Evolutionary conservation across 2,113 vertebrate genomes (phyloP), one percentile per base, ranked within the genome.

Genomic region (Panurus biarmicus): DNA sequence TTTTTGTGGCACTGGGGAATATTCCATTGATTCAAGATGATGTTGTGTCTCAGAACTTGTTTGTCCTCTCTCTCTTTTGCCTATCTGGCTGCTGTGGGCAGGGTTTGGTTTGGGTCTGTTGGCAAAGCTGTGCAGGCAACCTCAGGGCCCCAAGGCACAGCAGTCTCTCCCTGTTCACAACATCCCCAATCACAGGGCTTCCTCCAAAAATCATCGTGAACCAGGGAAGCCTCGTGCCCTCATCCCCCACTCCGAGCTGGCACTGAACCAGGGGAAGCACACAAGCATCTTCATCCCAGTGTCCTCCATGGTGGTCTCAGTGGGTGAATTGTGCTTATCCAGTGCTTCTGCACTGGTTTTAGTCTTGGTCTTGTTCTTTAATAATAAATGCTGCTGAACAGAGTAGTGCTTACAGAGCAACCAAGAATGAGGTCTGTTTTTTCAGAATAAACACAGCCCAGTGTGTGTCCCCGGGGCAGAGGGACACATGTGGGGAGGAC

Each of bases 361-460:
- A n/a, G 29, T 90, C 73, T 70, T 72, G 53, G 33, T 67, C 57
- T 78, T 61, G 11, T 36, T 93, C 81, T 94, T 96, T 26, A 93
- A 87, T 91, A 89, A 87, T 85, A 89, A 67, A 95, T 93, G 70
- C 33, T 74, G 65, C 73, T 75, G n/a, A 91, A 61, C 31, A 72
- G 65, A 85, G 70, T 12, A 72, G 53, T 78, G 40, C 65, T 93
- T 72, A 89, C 2, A 2, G 66, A 91, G 81, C 66, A 75, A 69
- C 48, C 40, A 82, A 57, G 74, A 89, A 67, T 17, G 53, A 94
- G 74, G n/a, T 45, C 29, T 87, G 57, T 11, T 85, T 94, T 71
- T 78, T 67, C 35, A 51, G 3, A 71, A 35, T 74, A 36, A 89
- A 78, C 28, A 60, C 53, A 38, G 69, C 29, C 9, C 4, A 60